Evolutionary conservation across 2,888 invertebrate genomes (phyloP), one percentile per base, ranked within the genome.

Genomic region (Synergus laeviventris): DNA sequence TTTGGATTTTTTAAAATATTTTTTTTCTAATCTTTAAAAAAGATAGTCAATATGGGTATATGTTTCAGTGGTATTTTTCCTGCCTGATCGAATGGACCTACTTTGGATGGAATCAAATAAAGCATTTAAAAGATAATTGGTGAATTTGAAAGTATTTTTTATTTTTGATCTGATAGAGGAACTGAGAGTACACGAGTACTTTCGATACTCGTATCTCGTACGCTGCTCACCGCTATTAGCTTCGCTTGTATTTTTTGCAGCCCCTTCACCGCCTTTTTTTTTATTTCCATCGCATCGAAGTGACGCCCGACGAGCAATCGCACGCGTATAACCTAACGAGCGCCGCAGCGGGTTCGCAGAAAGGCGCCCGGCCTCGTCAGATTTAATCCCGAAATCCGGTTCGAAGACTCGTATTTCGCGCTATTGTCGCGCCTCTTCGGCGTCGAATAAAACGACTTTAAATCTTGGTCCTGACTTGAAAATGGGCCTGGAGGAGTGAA

Each of bases 321-420:
- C 74, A 42, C 74, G 62, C 61, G 38, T 74, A 45, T 66, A 56
- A 45, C 60, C 49, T 73, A 39, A 49, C 76, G 64, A 77, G 74
- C 49, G 70, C 70, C 31, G 70, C 70, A 49, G 14, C 66, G 73
- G 78, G 78, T 81, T 81, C 82, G 79, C 76, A 82, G 81, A 82
- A 82, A 73, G 75, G 78, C 74, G 78, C 39, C 39, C 31, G 81
- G 82, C 83, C 81, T 84, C 83, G 82, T 81, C 78, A 79, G 78
- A 81, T 82, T 86, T 87, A 87, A 87, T 87, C 86, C 87, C 82
- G 82, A 87, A 89, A 89, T 89, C 90, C 89, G 89, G 90, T 89
- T 89, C 83, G 86, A 66, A 84, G 83, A 84, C 79, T 80, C 84
- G 82, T 61, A 70, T 70, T 73, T 60, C 79, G 77, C 45, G 76